Base-by-base conservation (phyloP, 2,888 invertebrate genomes). In the Caradrina kadenii region DNA sequence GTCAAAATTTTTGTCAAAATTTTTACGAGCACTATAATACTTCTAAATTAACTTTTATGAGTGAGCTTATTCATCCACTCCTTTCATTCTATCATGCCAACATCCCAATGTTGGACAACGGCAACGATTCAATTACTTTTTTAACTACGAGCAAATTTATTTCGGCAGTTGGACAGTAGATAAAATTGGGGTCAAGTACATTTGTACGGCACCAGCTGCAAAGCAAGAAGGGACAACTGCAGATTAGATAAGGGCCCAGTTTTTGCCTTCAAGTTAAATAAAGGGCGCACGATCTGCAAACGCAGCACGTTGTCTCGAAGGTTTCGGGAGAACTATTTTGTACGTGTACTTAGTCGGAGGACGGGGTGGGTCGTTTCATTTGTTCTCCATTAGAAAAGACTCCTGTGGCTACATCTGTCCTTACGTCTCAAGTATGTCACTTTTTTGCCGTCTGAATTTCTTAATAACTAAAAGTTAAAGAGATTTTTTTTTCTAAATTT, bases 231-330 rank as follows among this genome's bases (percentile, higher is more conserved):
- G 84, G 83, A 75, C 69, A 78, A 82, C 81, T 79, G 77, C 79
- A 79, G 79, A 80, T 82, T 79, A 79, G 79, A 82, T 78, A 76
- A 78, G 82, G 81, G 81, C 79, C 79, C 81, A 88, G 76, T 86
- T 89, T 87, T 87, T 80, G 78, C 79, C 76, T 78, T 83, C 70
- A 69, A 86, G 81, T 87, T 86, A 86, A 88, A 90, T 84, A 84
- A 89, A 87, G 82, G 85, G 64, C 80, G 13, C 64, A 74, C 76
- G 81, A 85, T 83, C 76, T 76, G 81, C 78, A 81, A 85, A 80
- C 73, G 76, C 74, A 64, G 78, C 80, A 55, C 61, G 76, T 70
- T 79, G 58, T 19, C 19, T 61, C 48, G 63, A 80, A 70, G 73
- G 69, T 66, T 74, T 76, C 6, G 56, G 67, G 48, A 3, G 48